Evolutionary conservation across 2,888 invertebrate genomes (phyloP).

Genomic region (Hyles lineata): DNA sequence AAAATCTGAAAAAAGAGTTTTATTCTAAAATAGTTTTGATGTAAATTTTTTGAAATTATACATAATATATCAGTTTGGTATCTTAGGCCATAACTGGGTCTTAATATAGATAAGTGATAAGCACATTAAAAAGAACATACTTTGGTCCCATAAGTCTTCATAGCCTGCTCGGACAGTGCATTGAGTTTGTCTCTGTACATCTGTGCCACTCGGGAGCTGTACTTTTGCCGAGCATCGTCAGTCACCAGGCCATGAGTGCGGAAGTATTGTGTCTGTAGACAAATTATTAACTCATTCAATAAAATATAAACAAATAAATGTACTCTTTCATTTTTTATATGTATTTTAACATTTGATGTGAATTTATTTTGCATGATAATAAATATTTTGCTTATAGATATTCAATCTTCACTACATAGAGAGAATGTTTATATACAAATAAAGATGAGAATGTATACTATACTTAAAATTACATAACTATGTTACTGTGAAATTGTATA

Average conservation of each 20-base stretch:
- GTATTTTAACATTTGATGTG: neutral
- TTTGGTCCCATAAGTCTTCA: slow-evolving; percentile 94
- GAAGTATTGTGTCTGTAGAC: slow-evolving; percentile 93
- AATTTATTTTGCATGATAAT: too few relatives aligned
- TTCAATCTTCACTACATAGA: too few relatives aligned
- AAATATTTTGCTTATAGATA: too few relatives aligned
- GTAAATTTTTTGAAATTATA: too few relatives aligned
- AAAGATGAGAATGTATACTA: neutral
- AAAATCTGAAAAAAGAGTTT: too few relatives aligned
- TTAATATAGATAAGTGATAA: neutral
- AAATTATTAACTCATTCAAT: neutral
- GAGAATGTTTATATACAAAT: neutral
- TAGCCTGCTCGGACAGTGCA: slow-evolving; percentile 92
- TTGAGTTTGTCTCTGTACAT: slow-evolving; percentile 96
- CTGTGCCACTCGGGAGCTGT: slow-evolving; percentile 97
- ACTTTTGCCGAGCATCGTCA: slow-evolving; percentile 98
- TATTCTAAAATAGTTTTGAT: too few relatives aligned
- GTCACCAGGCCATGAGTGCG: slow-evolving; percentile 96
- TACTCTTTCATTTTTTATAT: neutral
- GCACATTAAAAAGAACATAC: slow-evolving; percentile 73
- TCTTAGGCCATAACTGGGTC: neutral
- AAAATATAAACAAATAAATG: neutral
- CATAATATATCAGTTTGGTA: too few relatives aligned
- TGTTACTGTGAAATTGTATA: too few relatives aligned
- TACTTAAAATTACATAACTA: neutral